phyloP scores from a whole-genome alignment of 35 echinoderm and acorn worm genomes.

The Apostichopus parvimensis region DNA sequence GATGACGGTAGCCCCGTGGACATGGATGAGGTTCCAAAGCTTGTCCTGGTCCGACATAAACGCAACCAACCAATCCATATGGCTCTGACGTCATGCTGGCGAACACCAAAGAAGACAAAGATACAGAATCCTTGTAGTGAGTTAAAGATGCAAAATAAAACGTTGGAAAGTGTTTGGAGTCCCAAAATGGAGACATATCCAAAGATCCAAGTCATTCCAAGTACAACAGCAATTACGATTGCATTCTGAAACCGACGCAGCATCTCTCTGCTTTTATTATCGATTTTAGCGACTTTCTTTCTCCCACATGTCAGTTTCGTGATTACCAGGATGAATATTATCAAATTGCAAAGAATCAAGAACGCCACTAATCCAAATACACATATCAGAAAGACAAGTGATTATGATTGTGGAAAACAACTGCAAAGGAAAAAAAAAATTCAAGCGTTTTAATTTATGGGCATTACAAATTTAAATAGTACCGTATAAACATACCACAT shows the following conservation, averaged over 20 bases:
- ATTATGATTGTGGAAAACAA: slow-evolving; percentile 57
- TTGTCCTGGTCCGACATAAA: neutral
- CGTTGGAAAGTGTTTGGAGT: neutral
- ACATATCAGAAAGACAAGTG: slow-evolving; percentile 45
- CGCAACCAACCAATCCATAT: neutral
- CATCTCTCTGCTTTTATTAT: neutral
- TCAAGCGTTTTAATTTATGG: too few species aligned
- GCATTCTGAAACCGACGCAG: slow-evolving; percentile 23
- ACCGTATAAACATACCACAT: too few species aligned
- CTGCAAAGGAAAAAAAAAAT: slow-evolving; percentile 25
- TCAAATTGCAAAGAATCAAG: slow-evolving; percentile 59
- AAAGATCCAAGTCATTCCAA: slow-evolving; percentile 37
- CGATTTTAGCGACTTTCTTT: neutral
- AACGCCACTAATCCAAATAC: slow-evolving; percentile 47
- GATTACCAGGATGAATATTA: slow-evolving; percentile 57
- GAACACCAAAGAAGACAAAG: slow-evolving; percentile 12
- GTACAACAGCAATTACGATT: neutral
- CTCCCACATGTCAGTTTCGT: slow-evolving; percentile 62
- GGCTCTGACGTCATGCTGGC: neutral
- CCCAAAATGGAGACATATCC: neutral
- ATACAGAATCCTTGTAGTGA: slow-evolving; percentile 33
- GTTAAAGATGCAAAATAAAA: slow-evolving; percentile 27
- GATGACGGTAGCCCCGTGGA: neutral
- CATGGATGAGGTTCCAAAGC: neutral
- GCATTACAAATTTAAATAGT: too few species aligned